These are phyloP conservation scores for Trichoplusia ni DNA, from an alignment of 1,140 invertebrate species.

Conservation along the genomic window DNA sequence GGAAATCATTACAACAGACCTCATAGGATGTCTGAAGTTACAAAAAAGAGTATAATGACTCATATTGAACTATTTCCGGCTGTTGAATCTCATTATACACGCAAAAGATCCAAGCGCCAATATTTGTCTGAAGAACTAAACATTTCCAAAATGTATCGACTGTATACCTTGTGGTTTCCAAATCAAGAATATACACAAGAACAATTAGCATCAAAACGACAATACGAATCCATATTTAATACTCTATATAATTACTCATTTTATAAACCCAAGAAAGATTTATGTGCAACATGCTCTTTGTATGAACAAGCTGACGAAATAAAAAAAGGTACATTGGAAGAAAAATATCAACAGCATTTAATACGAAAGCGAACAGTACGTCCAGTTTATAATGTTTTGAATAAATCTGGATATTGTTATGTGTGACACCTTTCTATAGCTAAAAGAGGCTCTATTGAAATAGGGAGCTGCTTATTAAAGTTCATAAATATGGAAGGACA, in stretches of 20 bases:
- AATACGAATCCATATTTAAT: background rate
- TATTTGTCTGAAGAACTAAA: background rate
- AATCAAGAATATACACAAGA: background rate
- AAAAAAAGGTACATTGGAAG: constrained; percentile 18
- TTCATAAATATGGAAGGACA: constrained; percentile 25
- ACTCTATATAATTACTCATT: constrained; percentile 28
- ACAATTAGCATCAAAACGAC: background rate
- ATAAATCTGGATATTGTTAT: constrained; percentile 36
- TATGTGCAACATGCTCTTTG: constrained; percentile 16
- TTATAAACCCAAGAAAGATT: constrained; percentile 36
- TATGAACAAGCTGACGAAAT: constrained; percentile 27
- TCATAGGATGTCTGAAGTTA: background rate
- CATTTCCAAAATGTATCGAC: constrained; percentile 29
- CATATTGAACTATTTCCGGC: background rate
- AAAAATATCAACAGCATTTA: constrained; percentile 6
- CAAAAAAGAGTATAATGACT: background rate
- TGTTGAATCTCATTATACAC: background rate
- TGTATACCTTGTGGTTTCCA: constrained; percentile 25
- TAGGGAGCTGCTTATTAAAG: constrained; percentile 29
- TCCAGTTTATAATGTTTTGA: constrained; percentile 30
- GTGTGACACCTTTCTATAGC: constrained; percentile 33
- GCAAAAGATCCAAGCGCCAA: background rate
- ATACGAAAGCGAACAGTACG: background rate
- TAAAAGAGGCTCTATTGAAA: constrained; percentile 34
- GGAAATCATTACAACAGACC: background rate